A percentile compares a stretch with the other conserved stretches of the same genome.
Conservation (phyloP, 1,140 invertebrate genomes). For the Trichonephila inaurata region DNA sequence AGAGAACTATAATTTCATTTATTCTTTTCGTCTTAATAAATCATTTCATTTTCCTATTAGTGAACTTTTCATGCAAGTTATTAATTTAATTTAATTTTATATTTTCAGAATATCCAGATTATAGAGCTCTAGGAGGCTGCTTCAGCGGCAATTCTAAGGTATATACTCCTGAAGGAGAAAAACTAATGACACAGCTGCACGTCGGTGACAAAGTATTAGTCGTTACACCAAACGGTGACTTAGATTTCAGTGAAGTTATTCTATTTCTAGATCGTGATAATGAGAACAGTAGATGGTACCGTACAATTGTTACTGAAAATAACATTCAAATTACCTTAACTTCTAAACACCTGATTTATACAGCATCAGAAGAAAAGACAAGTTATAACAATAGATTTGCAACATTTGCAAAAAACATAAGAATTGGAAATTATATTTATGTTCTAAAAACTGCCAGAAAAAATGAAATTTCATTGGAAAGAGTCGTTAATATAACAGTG, state of each 20-base stretch:
- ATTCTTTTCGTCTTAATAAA: neutral
- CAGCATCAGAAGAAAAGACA: neutral
- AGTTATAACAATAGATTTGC: constrained; percentile 84
- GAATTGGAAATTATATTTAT: constrained; percentile 81
- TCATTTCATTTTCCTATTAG: neutral
- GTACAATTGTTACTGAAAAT: constrained; percentile 86
- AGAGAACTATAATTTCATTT: neutral
- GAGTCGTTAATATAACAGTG: neutral
- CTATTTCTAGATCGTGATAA: constrained; percentile 92
- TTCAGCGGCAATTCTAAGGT: constrained; percentile 87
- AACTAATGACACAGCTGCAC: constrained; percentile 84
- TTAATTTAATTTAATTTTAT: neutral
- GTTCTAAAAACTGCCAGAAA: neutral
- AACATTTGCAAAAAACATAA: constrained; percentile 83
- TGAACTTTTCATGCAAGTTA: neutral
- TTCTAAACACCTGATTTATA: constrained; percentile 89
- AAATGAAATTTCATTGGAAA: neutral
- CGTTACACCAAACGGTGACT: constrained; percentile 85
- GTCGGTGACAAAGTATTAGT: constrained; percentile 91
- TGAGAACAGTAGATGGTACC: constrained; percentile 79
- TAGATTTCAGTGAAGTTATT: constrained; percentile 91
- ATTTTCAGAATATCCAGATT: constrained; percentile 92
- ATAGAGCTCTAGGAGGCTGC: constrained; percentile 86
- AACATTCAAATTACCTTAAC: constrained; percentile 89
- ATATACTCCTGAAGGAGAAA: constrained; percentile 84